Evolutionary conservation across 2,797 vertebrate genomes (phyloP).

Genomic region (Esox lucius): DNA sequence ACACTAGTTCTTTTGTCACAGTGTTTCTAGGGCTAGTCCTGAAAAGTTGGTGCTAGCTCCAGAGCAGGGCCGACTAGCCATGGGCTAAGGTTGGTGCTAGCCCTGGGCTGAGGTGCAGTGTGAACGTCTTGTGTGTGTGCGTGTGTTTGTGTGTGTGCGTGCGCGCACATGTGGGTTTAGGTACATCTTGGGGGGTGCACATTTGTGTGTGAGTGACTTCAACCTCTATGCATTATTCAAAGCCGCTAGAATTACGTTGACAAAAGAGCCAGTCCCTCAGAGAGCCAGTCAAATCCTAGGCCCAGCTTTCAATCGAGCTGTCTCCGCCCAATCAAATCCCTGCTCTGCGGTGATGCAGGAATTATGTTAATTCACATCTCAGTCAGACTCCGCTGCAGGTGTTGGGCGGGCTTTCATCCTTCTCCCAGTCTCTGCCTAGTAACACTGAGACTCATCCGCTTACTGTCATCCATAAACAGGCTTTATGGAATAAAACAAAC

Average conservation of each 20-base stretch:
- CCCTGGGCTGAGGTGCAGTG: too few species aligned
- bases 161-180: slow-evolving; percentile 2
- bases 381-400: slow-evolving; percentile 23
- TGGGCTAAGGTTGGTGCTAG: too few species aligned
- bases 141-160: slow-evolving; percentile 4
- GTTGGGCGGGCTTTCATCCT: slow-evolving; percentile 44
- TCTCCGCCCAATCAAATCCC: slow-evolving; percentile 39
- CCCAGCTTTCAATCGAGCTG: slow-evolving; percentile 57
- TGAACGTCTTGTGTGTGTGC: too few species aligned
- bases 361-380: slow-evolving; percentile 54
- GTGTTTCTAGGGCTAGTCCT: too few species aligned
- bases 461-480: background rate
- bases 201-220: slow-evolving; percentile 11
- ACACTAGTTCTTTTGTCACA: too few species aligned
- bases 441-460: background rate
- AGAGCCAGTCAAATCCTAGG: slow-evolving; percentile 36
- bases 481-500: too few species aligned
- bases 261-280: background rate
- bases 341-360: slow-evolving; percentile 35
- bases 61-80: too few species aligned
- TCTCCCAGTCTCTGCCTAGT: background rate
- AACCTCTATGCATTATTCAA: slow-evolving; percentile 27
- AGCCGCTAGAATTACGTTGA: slow-evolving; percentile 17
- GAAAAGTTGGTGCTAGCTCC: too few species aligned
- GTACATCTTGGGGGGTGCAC: slow-evolving; percentile 4